Percentiles rank a stretch among this genome's conserved stretches.
These are phyloP conservation scores for Spermophilus dauricus DNA, from an alignment of 2,113 vertebrate species.

Conservation along the genomic window DNA sequence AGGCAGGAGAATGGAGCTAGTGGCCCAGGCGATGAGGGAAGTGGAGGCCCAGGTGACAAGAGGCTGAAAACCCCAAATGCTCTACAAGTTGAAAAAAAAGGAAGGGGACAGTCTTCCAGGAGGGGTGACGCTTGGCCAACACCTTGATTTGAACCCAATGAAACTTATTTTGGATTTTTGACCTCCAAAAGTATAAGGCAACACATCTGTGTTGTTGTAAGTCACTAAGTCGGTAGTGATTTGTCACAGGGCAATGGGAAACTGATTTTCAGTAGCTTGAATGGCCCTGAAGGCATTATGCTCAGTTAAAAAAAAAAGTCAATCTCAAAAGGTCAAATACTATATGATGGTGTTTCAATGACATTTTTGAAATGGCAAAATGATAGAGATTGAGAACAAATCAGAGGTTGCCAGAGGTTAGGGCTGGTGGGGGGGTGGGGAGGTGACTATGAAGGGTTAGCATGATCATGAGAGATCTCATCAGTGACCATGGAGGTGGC, in stretches of 20 bases:
- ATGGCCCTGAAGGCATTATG: not conserved
- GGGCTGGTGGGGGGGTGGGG: not conserved
- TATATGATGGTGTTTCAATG: not conserved
- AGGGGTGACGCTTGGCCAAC: not conserved
- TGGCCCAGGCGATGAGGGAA: not conserved
- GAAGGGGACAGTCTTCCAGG: not conserved
- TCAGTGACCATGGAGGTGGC: not conserved
- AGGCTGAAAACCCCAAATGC: not conserved
- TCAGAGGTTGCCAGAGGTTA: not conserved
- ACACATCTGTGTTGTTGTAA: conserved; percentile 1
- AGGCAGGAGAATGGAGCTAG: not conserved
- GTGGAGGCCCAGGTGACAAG: not conserved
- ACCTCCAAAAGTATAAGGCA: not conserved
- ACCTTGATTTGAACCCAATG: not conserved
- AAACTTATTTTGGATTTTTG: not conserved
- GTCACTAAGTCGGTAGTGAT: not conserved
- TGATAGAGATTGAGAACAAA: not conserved
- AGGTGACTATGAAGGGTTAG: not conserved
- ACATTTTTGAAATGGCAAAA: conserved; percentile 1
- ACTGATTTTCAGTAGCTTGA: not conserved
- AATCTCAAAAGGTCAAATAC: not conserved
- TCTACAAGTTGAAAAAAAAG: not conserved
- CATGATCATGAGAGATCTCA: not conserved
- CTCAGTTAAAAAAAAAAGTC: not conserved
- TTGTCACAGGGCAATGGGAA: not conserved